Evolutionary conservation across 2,888 invertebrate species (phyloP).

Genomic region (Himalopsyche kuldschensis): DNA sequence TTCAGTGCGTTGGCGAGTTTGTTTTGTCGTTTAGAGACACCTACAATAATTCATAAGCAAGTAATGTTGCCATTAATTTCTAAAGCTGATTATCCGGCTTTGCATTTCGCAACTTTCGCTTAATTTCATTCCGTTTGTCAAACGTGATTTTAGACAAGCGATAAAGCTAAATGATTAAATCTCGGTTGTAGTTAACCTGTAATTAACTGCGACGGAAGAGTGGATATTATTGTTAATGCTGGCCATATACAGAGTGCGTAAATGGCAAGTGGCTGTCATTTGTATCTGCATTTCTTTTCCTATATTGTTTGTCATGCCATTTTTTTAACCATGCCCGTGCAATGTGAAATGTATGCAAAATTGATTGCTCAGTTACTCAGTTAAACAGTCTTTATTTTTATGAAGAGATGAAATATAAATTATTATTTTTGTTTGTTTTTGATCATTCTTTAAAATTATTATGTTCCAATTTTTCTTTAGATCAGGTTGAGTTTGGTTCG

Average conservation of each 20-base stretch:
- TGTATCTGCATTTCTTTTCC: neutral
- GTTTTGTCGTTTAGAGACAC: neutral
- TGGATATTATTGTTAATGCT: neutral
- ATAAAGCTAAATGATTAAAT: neutral
- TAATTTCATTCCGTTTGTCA: neutral
- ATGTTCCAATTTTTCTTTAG: too few relatives aligned
- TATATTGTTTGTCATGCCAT: neutral
- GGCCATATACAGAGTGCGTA: neutral
- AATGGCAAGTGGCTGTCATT: neutral
- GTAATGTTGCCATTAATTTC: neutral
- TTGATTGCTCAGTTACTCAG: too few relatives aligned
- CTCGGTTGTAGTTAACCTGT: neutral
- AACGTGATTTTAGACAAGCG: neutral
- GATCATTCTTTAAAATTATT: too few relatives aligned
- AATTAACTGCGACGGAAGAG: neutral
- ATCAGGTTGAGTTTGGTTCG: too few relatives aligned
- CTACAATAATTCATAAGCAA: neutral
- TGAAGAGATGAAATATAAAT: too few relatives aligned
- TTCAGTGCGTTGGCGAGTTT: neutral
- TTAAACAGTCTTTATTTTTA: too few relatives aligned
- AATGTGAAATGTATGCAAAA: too few relatives aligned
- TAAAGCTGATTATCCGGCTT: neutral
- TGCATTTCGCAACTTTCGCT: neutral
- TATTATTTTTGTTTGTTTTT: too few relatives aligned
- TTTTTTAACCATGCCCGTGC: too few relatives aligned